A percentile compares a stretch with the other conserved stretches of the same genome.
Evolutionary conservation across 2,113 vertebrate species (phyloP).

Genomic region (Dipodomys ordii): DNA sequence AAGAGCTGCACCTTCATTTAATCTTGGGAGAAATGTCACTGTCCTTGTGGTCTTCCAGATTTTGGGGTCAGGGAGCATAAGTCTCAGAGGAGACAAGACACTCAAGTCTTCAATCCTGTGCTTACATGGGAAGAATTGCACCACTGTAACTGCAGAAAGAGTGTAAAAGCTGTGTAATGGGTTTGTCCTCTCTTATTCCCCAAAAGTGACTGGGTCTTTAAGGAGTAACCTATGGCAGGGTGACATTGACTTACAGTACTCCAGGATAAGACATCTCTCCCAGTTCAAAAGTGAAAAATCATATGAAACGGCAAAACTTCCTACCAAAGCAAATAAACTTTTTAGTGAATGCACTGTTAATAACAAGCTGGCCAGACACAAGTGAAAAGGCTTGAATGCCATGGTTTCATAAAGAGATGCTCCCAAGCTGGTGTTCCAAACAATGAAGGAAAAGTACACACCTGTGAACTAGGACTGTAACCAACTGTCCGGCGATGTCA

Average conservation of each 20-base stretch:
- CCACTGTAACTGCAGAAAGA: too few relatives aligned
- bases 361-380: background rate
- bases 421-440: background rate
- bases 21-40: background rate
- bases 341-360: background rate
- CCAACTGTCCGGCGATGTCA: background rate
- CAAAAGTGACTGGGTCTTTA: too few relatives aligned
- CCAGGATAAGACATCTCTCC: background rate
- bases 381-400: background rate
- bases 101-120: background rate
- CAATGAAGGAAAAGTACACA: background rate
- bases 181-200: background rate
- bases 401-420: background rate
- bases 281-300: background rate
- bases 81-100: background rate
- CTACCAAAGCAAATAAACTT: background rate
- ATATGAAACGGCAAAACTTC: background rate
- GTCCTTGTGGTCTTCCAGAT: background rate
- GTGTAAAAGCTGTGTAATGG: background rate
- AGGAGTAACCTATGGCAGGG: background rate
- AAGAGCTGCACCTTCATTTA: background rate
- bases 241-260: background rate
- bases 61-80: too few relatives aligned
- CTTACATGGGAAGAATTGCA: fast-evolving
- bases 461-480: background rate